phyloP scores from a whole-genome alignment of 2,888 invertebrate genomes.

The Drosophila recens region DNA sequence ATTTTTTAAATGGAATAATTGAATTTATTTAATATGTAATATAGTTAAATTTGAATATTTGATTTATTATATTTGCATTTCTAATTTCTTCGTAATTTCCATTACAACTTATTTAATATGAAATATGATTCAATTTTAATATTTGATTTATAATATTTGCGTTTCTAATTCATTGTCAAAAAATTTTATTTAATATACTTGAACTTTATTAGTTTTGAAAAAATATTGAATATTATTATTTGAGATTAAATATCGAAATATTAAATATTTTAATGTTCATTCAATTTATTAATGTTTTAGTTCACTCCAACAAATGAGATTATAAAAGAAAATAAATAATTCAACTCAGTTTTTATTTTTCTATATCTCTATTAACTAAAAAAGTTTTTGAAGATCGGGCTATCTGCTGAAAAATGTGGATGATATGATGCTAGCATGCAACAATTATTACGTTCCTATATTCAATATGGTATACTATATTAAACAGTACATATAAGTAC shows the following conservation, averaged over 20 bases:
- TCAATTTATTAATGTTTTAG: too few species aligned
- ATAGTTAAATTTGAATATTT: too few species aligned
- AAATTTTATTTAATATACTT: too few species aligned
- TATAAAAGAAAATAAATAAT: neutral
- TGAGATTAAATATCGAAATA: too few species aligned
- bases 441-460: conserved; percentile 83
- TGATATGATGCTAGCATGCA: conserved; percentile 44
- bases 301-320: neutral
- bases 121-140: too few species aligned
- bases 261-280: too few species aligned
- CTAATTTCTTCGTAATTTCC: too few species aligned
- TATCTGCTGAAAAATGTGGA: conserved; percentile 3
- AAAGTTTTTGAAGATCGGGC: neutral
- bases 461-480: conserved; percentile 67
- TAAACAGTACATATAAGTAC: conserved; percentile 40
- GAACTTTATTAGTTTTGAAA: too few species aligned
- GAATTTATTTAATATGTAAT: neutral
- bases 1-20: neutral
- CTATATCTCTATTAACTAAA: accelerated
- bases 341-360: neutral
- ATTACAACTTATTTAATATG: too few species aligned
- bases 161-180: neutral
- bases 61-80: too few species aligned
- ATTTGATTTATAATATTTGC: too few species aligned
- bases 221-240: too few species aligned